Conservation (phyloP, 2,797 vertebrate species). For the Dendrocincla fuliginosa region DNA sequence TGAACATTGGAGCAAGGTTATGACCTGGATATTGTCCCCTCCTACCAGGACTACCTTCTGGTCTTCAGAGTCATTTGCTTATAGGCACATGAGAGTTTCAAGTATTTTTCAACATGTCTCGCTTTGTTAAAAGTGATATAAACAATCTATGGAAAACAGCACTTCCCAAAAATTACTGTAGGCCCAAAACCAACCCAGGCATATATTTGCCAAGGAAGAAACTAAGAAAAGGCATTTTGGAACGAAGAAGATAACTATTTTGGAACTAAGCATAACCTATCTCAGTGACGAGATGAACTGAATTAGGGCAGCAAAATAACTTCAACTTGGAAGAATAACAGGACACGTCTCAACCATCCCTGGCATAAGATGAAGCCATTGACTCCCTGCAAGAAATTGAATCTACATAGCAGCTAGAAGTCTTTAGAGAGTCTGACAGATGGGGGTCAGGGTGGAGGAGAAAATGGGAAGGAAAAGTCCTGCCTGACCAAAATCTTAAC, state of each 20-base stretch:
- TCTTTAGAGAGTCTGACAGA: background rate
- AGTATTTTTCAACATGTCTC: background rate
- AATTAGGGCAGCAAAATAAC: background rate
- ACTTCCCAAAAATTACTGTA: background rate
- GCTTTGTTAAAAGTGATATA: background rate
- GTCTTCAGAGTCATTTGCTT: background rate
- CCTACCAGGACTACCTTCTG: no score
- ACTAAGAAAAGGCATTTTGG: background rate
- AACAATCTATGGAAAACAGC: background rate
- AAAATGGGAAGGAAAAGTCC: background rate
- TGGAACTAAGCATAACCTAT: background rate
- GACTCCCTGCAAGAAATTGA: background rate
- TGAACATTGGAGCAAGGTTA: background rate
- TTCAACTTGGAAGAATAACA: background rate
- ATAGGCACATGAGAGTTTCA: rapidly evolving
- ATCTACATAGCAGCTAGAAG: background rate
- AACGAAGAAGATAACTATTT: background rate
- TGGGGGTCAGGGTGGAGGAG: background rate
- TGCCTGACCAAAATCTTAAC: rapidly evolving
- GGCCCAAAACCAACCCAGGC: background rate
- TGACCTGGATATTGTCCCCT: rapidly evolving
- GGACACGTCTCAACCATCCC: rapidly evolving
- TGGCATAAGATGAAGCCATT: rapidly evolving
- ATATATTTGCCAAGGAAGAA: background rate
- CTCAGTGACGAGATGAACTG: background rate